A percentile compares a stretch with the other conserved stretches of the same genome.
Conservation (phyloP, 1,140 invertebrate genomes). For the Sipha flava region DNA sequence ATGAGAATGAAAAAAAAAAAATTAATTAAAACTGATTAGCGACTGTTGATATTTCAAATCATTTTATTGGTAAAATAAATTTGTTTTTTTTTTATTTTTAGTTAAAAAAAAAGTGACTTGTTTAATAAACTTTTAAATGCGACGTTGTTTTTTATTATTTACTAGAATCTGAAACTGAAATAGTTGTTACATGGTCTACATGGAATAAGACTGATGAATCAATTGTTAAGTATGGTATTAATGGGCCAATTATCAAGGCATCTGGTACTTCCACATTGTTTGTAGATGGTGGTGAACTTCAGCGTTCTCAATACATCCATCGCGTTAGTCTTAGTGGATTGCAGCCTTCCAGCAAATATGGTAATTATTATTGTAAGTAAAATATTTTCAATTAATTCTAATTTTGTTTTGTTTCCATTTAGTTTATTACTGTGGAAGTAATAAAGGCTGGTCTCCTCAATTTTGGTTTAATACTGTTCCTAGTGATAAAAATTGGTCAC, state of each 20-base stretch:
- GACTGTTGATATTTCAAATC: too few species aligned
- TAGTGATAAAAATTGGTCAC: slow-evolving; percentile 59
- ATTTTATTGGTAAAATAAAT: too few species aligned
- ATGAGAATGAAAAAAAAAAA: too few species aligned
- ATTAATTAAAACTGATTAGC: too few species aligned
- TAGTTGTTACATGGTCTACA: slow-evolving; percentile 86
- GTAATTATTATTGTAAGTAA: slow-evolving; percentile 43
- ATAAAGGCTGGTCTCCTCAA: slow-evolving; percentile 65
- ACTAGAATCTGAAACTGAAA: slow-evolving; percentile 45
- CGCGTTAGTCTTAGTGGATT: slow-evolving; percentile 54
- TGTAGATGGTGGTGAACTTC: slow-evolving; percentile 64
- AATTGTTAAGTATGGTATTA: slow-evolving; percentile 67
- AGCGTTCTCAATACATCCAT: slow-evolving; percentile 72
- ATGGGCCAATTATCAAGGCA: slow-evolving; percentile 48
- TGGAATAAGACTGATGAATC: slow-evolving; percentile 59
- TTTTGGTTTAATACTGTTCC: slow-evolving; percentile 66
- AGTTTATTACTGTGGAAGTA: slow-evolving; percentile 79
- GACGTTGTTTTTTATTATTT: too few species aligned
- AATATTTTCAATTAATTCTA: neutral
- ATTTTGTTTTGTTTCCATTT: slow-evolving; percentile 46
- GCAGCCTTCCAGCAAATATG: slow-evolving; percentile 53
- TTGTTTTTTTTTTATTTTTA: too few species aligned
- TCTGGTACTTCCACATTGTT: slow-evolving; percentile 58
- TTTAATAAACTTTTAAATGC: too few species aligned
- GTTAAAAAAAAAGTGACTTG: too few species aligned